These are phyloP conservation scores for Metaphire vulgaris DNA, from an alignment of 1,140 invertebrate species.

Conservation along the genomic window DNA sequence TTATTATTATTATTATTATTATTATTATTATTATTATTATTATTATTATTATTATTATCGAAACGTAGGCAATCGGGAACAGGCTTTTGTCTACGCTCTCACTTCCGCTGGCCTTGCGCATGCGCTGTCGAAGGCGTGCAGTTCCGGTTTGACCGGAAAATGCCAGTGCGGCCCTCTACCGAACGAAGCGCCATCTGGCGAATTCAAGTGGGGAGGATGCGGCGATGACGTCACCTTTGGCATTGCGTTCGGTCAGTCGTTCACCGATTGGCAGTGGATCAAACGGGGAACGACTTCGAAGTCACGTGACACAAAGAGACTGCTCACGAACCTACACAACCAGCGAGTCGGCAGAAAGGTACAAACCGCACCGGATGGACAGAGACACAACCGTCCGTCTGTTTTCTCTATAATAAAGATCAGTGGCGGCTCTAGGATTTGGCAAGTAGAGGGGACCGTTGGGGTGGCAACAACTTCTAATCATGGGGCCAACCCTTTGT, in stretches of 20 bases:
- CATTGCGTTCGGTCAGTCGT: constrained; percentile 10
- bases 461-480: too few relatives aligned
- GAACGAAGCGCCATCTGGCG: constrained; percentile 53
- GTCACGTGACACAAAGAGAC: constrained; percentile 39
- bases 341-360: constrained; percentile 56
- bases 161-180: constrained; percentile 64
- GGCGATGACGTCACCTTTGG: constrained; percentile 56
- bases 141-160: constrained; percentile 60
- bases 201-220: constrained; percentile 67
- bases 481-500: too few relatives aligned
- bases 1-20: too few relatives aligned
- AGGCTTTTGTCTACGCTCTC: constrained; percentile 67
- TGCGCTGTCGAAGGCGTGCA: constrained; percentile 63
- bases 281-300: constrained; percentile 17
- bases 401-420: too few relatives aligned
- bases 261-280: constrained; percentile 13
- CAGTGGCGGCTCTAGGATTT: too few relatives aligned
- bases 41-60: too few relatives aligned
- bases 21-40: too few relatives aligned
- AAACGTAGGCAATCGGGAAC: constrained; percentile 70
- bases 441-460: too few relatives aligned
- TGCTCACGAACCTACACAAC: constrained; percentile 56
- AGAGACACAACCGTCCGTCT: constrained; percentile 76
- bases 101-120: constrained; percentile 65
- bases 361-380: constrained; percentile 50